phyloP scores from a whole-genome alignment of 2,113 vertebrate genomes.

The Crotalus tigris region DNA sequence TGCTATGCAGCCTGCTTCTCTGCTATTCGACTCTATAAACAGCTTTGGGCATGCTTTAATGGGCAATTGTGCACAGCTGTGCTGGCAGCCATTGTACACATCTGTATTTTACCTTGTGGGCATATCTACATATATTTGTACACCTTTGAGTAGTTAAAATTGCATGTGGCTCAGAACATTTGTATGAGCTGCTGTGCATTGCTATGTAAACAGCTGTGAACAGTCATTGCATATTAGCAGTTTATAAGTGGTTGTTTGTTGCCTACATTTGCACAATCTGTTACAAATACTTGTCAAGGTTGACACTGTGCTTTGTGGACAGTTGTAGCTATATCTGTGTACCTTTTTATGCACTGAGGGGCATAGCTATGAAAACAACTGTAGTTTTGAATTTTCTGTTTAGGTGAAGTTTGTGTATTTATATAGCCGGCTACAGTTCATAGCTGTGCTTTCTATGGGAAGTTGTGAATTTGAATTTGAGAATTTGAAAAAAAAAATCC shows the following conservation, averaged over 20 bases:
- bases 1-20: background rate
- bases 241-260: no score
- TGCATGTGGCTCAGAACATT: background rate
- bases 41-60: background rate
- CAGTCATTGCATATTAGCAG: background rate
- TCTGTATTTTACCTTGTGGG: background rate
- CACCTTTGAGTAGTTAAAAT: background rate
- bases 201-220: background rate
- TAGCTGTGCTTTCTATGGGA: background rate
- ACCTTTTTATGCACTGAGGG: background rate
- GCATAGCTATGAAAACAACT: background rate
- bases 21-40: background rate
- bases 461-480: conserved; percentile 13
- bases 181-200: background rate
- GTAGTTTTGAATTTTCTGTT: background rate
- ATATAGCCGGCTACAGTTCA: background rate
- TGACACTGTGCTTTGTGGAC: background rate
- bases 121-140: background rate
- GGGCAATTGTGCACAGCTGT: background rate
- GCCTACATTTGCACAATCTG: background rate
- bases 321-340: background rate
- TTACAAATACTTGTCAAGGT: background rate
- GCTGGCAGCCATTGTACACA: background rate
- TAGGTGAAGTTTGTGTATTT: background rate
- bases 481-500: conserved; percentile 30